Conservation (phyloP, 1,140 invertebrate species). For the Lerema accius region DNA sequence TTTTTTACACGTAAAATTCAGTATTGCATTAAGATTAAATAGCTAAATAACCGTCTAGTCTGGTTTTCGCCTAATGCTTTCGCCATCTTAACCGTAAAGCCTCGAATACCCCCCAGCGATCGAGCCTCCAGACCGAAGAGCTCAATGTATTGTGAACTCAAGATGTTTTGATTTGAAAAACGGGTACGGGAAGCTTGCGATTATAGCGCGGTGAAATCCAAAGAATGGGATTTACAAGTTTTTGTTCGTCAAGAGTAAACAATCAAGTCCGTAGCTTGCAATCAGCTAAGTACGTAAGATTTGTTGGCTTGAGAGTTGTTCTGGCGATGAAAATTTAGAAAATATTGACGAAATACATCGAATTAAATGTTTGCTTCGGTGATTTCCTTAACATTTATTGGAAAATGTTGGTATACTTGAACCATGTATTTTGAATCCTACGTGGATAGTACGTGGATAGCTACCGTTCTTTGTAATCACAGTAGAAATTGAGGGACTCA, state of each 20-base stretch:
- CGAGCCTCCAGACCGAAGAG: slow-evolving; percentile 26
- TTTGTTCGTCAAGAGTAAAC: slow-evolving; percentile 16
- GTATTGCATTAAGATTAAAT: too few relatives aligned
- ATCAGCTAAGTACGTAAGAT: slow-evolving; percentile 8
- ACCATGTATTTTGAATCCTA: too few relatives aligned
- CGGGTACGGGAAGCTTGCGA: slow-evolving; percentile 43
- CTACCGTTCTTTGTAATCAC: too few relatives aligned
- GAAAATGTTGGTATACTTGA: too few relatives aligned
- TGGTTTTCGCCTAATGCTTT: slow-evolving; percentile 29
- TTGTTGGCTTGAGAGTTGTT: neutral
- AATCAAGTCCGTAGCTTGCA: neutral
- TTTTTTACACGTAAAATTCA: too few relatives aligned
- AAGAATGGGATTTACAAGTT: slow-evolving; percentile 11
- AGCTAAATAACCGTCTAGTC: neutral
- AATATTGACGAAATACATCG: too few relatives aligned
- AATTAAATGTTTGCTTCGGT: too few relatives aligned
- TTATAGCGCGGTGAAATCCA: slow-evolving; percentile 29
- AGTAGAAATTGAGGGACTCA: too few relatives aligned
- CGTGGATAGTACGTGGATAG: too few relatives aligned
- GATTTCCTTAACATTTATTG: too few relatives aligned
- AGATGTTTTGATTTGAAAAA: slow-evolving; percentile 63
- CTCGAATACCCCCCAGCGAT: slow-evolving; percentile 51
- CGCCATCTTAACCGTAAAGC: slow-evolving; percentile 49
- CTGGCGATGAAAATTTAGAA: neutral
- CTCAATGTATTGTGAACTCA: slow-evolving; percentile 45